Conservation (phyloP, 2,113 vertebrate genomes). For the Serilophus lunatus region DNA sequence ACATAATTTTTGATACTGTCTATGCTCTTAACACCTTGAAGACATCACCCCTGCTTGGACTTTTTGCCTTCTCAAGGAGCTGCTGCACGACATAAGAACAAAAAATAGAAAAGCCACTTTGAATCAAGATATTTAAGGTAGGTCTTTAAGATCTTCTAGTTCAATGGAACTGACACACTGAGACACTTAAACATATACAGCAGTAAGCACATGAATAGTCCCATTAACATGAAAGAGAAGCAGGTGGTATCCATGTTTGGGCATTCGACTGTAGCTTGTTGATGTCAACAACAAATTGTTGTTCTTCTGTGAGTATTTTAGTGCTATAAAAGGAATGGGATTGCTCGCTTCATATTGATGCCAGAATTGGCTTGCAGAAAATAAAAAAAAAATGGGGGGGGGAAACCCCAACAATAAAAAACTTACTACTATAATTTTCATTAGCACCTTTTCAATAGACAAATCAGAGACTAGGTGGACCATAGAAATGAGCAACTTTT, state of each 20-base stretch:
- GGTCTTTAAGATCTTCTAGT: neutral
- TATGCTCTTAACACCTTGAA: neutral
- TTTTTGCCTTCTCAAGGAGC: neutral
- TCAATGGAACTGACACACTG: neutral
- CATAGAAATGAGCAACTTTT: neutral
- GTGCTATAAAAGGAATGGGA: neutral
- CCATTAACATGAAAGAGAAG: neutral
- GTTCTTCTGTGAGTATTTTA: neutral
- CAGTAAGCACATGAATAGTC: neutral
- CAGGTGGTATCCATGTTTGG: neutral
- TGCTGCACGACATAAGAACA: neutral
- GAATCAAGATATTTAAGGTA: neutral
- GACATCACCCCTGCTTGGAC: neutral
- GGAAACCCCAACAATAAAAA: neutral
- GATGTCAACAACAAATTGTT: neutral
- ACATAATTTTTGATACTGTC: neutral
- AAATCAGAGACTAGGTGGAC: neutral
- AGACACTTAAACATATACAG: neutral
- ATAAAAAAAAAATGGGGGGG: too few species aligned
- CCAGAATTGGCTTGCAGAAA: neutral
- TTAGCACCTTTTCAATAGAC: neutral
- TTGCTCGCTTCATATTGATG: accelerated
- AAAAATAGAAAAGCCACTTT: neutral
- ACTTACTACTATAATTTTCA: neutral
- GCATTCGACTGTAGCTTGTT: neutral